phyloP scores from a whole-genome alignment of 2,888 invertebrate genomes.

The Apantesis nais region DNA sequence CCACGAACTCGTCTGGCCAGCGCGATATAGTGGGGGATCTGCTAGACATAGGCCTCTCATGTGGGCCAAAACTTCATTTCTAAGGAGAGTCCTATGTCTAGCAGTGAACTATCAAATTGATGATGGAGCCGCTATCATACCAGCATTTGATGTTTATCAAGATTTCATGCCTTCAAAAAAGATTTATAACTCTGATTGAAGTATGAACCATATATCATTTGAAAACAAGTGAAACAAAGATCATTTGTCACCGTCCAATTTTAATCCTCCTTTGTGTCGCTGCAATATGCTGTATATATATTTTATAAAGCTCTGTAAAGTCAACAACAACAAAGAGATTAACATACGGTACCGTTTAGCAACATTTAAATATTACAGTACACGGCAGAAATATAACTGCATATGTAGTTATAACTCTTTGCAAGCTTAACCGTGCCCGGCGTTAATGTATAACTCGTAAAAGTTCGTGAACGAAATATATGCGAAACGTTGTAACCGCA shows the following conservation, averaged over 20 bases:
- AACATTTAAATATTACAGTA: slow-evolving; percentile 17
- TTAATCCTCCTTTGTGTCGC: slow-evolving; percentile 2
- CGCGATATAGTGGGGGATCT: too few relatives aligned
- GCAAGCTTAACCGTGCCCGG: slow-evolving; percentile 4
- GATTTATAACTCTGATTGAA: too few relatives aligned
- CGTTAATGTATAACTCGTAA: slow-evolving; percentile 15
- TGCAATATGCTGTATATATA: slow-evolving; percentile 3
- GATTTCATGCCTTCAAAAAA: background rate
- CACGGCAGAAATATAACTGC: slow-evolving; percentile 2
- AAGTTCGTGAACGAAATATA: slow-evolving; percentile 14
- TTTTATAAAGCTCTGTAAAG: slow-evolving; percentile 10
- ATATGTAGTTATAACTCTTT: slow-evolving; percentile 11
- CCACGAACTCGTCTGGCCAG: too few relatives aligned
- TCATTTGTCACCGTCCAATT: slow-evolving; percentile 10
- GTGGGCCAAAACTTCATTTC: too few relatives aligned
- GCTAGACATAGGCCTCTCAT: too few relatives aligned
- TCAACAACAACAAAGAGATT: slow-evolving; percentile 15
- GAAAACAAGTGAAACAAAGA: slow-evolving; percentile 1
- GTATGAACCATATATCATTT: background rate
- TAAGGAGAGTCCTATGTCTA: too few relatives aligned
- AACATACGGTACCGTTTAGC: background rate
- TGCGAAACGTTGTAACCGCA: slow-evolving; percentile 7
- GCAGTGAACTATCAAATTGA: too few relatives aligned
- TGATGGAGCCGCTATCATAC: background rate
- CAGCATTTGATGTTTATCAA: background rate